Evolutionary conservation across 1,140 invertebrate genomes (phyloP).

Genomic region (Monochamus saltuarius): DNA sequence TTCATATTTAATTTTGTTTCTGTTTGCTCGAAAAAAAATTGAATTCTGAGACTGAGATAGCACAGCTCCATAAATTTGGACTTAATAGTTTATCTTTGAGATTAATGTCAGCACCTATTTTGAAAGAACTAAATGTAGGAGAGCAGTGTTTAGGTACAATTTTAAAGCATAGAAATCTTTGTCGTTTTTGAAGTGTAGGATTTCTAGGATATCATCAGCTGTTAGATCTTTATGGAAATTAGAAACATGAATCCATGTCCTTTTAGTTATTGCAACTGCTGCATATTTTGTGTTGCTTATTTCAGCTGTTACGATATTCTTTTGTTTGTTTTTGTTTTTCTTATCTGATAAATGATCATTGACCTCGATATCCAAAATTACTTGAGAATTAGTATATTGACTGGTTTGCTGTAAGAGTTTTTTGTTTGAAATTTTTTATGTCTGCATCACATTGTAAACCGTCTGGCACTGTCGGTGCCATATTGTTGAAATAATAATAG

Average conservation of each 20-base stretch:
- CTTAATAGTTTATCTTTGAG: slow-evolving; percentile 1
- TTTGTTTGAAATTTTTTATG: too few species aligned
- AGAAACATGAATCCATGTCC: slow-evolving; percentile 1
- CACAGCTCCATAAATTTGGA: neutral
- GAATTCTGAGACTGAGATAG: neutral
- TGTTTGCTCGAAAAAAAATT: slow-evolving; percentile 1
- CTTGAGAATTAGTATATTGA: too few species aligned
- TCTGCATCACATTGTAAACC: too few species aligned
- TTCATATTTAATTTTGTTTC: slow-evolving; percentile 1
- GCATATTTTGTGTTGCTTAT: neutral
- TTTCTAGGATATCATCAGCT: neutral
- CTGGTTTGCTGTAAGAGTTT: too few species aligned
- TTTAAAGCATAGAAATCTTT: slow-evolving; percentile 1
- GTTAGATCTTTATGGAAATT: neutral
- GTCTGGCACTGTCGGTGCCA: too few species aligned
- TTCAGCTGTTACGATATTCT: neutral
- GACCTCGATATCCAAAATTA: too few species aligned
- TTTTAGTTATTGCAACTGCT: neutral
- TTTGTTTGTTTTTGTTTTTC: neutral
- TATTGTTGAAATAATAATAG: too few species aligned
- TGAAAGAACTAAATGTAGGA: slow-evolving; percentile 1
- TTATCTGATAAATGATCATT: too few species aligned
- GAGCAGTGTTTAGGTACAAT: neutral
- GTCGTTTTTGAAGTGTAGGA: neutral
- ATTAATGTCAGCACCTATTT: neutral